phyloP scores from a whole-genome alignment of 1,140 invertebrate species.

The Dreissena rostriformis region DNA sequence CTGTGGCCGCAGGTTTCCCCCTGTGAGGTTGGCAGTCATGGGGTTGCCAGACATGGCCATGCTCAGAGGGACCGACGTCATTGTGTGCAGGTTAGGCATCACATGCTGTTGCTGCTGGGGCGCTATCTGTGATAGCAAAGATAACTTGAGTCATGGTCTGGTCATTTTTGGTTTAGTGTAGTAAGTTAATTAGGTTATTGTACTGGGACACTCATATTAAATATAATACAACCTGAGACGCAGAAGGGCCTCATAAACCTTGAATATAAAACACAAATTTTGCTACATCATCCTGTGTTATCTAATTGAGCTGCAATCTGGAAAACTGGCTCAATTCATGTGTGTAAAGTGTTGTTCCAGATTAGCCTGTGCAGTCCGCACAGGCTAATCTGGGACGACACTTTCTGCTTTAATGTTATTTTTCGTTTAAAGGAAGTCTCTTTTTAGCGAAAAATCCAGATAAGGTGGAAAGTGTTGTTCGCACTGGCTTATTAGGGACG shows the following conservation, averaged over 20 bases:
- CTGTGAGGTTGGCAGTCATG: slow-evolving; percentile 36
- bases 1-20: slow-evolving; percentile 31
- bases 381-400: no score
- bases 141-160: neutral
- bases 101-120: slow-evolving; percentile 48
- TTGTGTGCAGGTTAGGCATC: slow-evolving; percentile 43
- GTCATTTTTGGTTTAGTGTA: neutral
- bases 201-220: neutral
- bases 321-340: no score
- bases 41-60: slow-evolving; percentile 44
- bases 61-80: slow-evolving; percentile 47
- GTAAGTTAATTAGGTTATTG: neutral
- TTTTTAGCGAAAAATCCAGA: no score
- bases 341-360: no score
- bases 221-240: neutral
- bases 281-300: slow-evolving; percentile 17
- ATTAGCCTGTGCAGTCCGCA: no score
- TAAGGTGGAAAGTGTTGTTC: no score
- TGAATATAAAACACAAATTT: neutral
- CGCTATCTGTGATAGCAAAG: slow-evolving; percentile 22
- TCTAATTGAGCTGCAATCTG: slow-evolving; percentile 27
- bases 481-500: no score
- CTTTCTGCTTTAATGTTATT: no score
- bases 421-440: no score
- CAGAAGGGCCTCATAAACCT: neutral